These are phyloP conservation scores for Zaprionus davidi DNA, from an alignment of 1,140 invertebrate genomes.

Conservation along the genomic window DNA sequence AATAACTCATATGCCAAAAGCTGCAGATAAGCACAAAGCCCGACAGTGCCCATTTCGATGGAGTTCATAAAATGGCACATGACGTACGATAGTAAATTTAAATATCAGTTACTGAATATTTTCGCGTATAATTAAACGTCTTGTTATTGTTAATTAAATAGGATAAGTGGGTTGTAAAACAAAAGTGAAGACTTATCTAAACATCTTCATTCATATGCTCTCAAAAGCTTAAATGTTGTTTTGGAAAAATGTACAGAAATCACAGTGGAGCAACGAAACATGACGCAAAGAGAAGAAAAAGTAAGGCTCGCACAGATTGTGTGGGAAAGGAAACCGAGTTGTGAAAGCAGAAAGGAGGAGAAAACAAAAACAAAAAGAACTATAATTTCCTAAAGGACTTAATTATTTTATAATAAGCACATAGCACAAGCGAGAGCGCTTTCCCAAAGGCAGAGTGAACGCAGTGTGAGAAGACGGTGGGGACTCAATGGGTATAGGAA, in stretches of 20 bases:
- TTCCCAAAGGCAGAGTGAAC: slow-evolving; percentile 27
- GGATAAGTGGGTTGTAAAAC: not conserved
- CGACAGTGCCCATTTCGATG: not conserved
- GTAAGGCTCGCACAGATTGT: slow-evolving; percentile 46
- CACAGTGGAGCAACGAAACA: slow-evolving; percentile 34
- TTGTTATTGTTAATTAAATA: not conserved
- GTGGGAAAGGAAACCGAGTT: slow-evolving; percentile 30
- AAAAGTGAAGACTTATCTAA: not conserved
- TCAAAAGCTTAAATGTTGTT: slow-evolving; percentile 6
- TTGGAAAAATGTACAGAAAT: slow-evolving; percentile 49
- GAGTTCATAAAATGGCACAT: not conserved
- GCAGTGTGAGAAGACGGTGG: not conserved
- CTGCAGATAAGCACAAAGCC: slow-evolving; percentile 51
- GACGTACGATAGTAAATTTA: not conserved
- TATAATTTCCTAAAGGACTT: slow-evolving; percentile 81
- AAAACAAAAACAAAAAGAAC: slow-evolving; percentile 60
- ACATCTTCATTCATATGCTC: not conserved
- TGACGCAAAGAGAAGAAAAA: slow-evolving; percentile 28
- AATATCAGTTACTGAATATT: not conserved
- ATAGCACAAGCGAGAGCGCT: slow-evolving; percentile 54
- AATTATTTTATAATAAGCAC: slow-evolving; percentile 82
- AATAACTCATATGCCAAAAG: slow-evolving; percentile 68
- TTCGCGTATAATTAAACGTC: not conserved
- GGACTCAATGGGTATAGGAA: not conserved
- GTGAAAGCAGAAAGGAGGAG: slow-evolving; percentile 43